Evolutionary conservation across 1,140 invertebrate species (phyloP).

Genomic region (Bradysia coprophila): DNA sequence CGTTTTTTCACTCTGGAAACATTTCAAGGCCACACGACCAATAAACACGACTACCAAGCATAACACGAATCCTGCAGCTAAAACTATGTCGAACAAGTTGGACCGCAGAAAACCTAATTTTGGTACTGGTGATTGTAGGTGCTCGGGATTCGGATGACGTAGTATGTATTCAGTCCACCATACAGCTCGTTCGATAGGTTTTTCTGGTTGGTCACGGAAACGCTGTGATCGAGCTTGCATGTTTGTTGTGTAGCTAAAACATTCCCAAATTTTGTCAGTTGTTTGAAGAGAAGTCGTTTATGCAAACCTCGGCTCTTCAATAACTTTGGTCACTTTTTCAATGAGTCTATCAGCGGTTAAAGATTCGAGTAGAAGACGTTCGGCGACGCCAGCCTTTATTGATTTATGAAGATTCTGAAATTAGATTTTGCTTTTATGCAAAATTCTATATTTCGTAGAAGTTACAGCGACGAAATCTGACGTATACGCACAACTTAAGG

Average conservation of each 20-base stretch:
- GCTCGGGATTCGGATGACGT: constrained; percentile 23
- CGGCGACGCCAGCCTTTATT: constrained; percentile 4
- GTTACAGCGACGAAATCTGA: too few species aligned
- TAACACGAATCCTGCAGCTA: too few species aligned
- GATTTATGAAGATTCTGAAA: constrained; percentile 2
- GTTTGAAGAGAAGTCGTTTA: too few species aligned
- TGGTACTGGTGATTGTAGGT: constrained; percentile 10
- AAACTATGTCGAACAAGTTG: not conserved
- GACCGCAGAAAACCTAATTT: not conserved
- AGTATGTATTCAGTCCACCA: constrained; percentile 29
- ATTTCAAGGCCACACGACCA: too few species aligned
- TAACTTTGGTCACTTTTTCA: constrained; percentile 7
- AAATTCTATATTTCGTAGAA: too few species aligned
- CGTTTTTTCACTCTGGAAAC: too few species aligned
- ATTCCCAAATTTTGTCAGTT: constrained; percentile 8
- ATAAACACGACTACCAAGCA: too few species aligned
- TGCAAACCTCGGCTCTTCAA: too few species aligned
- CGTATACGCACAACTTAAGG: too few species aligned
- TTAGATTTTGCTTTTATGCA: too few species aligned
- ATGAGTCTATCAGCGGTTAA: constrained; percentile 8
- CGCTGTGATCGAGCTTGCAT: constrained; percentile 16
- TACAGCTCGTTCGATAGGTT: constrained; percentile 22
- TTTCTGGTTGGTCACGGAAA: constrained; percentile 26
- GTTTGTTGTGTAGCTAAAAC: constrained; percentile 16
- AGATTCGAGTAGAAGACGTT: constrained; percentile 7